Percentiles rank a stretch among this genome's conserved stretches.
Evolutionary conservation across 2,797 vertebrate genomes (phyloP).

Genomic region (Orientallactaga sibirica): DNA sequence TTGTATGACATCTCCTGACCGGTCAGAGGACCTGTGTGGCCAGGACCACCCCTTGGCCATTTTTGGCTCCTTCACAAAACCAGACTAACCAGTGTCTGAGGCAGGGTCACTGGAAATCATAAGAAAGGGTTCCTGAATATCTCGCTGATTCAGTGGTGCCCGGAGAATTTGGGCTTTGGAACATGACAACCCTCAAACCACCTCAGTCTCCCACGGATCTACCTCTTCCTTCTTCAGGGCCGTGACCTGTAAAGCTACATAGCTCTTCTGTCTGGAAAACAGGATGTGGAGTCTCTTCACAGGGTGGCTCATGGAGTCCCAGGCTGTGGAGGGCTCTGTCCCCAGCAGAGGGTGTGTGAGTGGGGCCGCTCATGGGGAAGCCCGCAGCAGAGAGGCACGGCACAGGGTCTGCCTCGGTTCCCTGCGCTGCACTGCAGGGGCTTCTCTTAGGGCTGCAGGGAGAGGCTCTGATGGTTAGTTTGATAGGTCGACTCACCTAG

Average conservation of each 20-base stretch:
- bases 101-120: background rate
- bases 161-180: background rate
- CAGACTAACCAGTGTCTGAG: no score
- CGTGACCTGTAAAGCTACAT: no score
- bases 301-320: background rate
- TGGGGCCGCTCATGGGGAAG: no score
- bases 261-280: no score
- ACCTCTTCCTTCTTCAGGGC: no score
- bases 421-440: no score
- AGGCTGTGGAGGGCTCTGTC: background rate
- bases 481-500: background rate
- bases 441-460: background rate
- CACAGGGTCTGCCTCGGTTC: background rate
- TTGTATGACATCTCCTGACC: fast-evolving
- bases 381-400: background rate
- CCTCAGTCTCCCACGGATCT: background rate
- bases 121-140: no score
- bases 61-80: background rate
- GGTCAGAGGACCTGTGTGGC: no score
- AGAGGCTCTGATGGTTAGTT: background rate
- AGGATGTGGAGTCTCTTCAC: background rate
- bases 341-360: background rate
- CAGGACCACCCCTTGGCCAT: fast-evolving
- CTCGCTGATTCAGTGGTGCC: no score
- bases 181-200: background rate